Evolutionary conservation across 2,888 invertebrate species (phyloP).

Genomic region (Blastobasis adustella): DNA sequence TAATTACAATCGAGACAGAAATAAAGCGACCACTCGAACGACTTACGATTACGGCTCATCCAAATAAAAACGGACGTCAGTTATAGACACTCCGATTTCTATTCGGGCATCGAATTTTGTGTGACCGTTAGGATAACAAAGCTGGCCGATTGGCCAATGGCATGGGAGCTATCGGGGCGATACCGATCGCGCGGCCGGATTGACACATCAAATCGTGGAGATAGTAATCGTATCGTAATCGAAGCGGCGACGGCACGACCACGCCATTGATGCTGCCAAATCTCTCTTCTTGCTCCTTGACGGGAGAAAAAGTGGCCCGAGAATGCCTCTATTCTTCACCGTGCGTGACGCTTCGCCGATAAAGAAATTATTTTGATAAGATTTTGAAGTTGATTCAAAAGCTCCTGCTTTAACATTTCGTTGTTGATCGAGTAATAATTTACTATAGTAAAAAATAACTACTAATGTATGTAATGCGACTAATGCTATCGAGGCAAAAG

Average conservation of each 20-base stretch:
- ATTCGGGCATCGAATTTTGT: slow-evolving; percentile 53
- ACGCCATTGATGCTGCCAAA: slow-evolving; percentile 46
- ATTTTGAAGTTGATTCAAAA: too few relatives aligned
- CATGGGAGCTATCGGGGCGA: slow-evolving; percentile 59
- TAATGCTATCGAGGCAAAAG: too few relatives aligned
- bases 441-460: too few relatives aligned
- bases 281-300: slow-evolving; percentile 22
- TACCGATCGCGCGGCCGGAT: slow-evolving; percentile 58
- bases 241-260: slow-evolving; percentile 51
- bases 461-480: too few relatives aligned
- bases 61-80: slow-evolving; percentile 24
- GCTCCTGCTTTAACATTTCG: too few relatives aligned
- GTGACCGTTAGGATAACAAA: slow-evolving; percentile 68
- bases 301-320: background rate
- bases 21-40: too few relatives aligned
- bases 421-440: too few relatives aligned
- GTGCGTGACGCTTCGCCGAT: too few relatives aligned
- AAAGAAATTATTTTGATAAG: too few relatives aligned
- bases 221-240: slow-evolving; percentile 57
- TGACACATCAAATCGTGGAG: slow-evolving; percentile 69
- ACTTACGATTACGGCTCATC: slow-evolving; percentile 15
- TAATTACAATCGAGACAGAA: too few relatives aligned
- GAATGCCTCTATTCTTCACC: too few relatives aligned
- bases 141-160: slow-evolving; percentile 66
- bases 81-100: slow-evolving; percentile 37